Base-by-base conservation (phyloP, 2,888 invertebrate species). In the Carcina quercana region DNA sequence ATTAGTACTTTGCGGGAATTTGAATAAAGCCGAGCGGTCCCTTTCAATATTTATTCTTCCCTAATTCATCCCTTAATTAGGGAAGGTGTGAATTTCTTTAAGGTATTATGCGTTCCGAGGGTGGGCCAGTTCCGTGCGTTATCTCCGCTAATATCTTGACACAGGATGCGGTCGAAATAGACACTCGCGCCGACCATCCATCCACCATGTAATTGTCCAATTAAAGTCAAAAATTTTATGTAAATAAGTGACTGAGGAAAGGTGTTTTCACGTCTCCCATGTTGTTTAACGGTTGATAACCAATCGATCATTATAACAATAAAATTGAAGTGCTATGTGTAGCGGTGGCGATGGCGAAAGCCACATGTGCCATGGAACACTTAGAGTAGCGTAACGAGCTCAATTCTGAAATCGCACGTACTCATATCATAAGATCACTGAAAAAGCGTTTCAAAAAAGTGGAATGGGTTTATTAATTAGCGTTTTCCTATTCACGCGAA, bases 1-100 rank as follows among this genome's bases (percentile, higher is more conserved):
- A 65, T 66, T 66, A 59, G 32, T 24, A 28, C 46, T 47, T 44
- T 40, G 40, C 30, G 33, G 39, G 44, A 53, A 54, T 58, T 60
- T 57, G 43, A 62, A 61, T 56, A 53, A 49, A 42, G 45, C 45
- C 44, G 51, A 10, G 51, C 54, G 57, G 59, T 57, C 51, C 61
- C 56, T 61, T 64, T 58, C 53, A 59, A 59, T 74, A 71, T 73
- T 71, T 71, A 76, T 75, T 67, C 66, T 66, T 62, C 59, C 61
- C 66, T 74, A 75, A 76, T 78, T 67, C 60, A 47, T 60, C 59
- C 62, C 73, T 74, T 78, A 80, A 80, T 79, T 76, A 65, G 63
- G 59, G 71, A 80, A 80, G 82, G 82, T 80, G 82, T 79, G 82
- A 80, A 79, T 72, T 78, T 65, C 64, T 68, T 55, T 65, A 58